Conservation (phyloP, 2,113 vertebrate genomes). For the Haliaeetus leucogaster region DNA sequence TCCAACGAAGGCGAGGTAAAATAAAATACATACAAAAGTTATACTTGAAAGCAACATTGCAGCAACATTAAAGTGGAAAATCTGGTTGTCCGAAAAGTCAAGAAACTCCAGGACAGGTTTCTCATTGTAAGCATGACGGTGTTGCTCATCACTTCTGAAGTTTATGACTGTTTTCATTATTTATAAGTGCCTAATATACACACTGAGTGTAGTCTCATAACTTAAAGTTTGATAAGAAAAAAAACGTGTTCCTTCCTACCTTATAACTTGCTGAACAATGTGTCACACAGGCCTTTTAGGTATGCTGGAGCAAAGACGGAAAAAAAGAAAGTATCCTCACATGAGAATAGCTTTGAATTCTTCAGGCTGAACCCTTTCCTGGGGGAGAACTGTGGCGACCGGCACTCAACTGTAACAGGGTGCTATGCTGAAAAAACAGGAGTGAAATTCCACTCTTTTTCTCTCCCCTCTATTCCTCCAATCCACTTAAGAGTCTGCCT, state of each 20-base stretch:
- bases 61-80: neutral
- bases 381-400: fast-evolving
- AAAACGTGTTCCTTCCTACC: neutral
- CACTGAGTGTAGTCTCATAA: neutral
- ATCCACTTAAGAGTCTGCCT: neutral
- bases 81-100: neutral
- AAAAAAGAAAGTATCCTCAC: neutral
- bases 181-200: neutral
- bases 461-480: neutral
- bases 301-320: neutral
- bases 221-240: neutral
- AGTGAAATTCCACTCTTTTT: neutral
- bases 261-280: neutral
- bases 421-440: neutral
- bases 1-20: neutral
- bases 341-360: neutral
- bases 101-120: neutral
- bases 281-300: neutral
- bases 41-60: neutral
- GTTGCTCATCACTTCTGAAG: neutral
- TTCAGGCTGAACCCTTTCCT: neutral
- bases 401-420: neutral
- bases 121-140: neutral
- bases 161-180: neutral
- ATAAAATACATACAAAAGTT: neutral